Base-by-base conservation (phyloP, 1,140 invertebrate species). In the Eupeodes corollae region DNA sequence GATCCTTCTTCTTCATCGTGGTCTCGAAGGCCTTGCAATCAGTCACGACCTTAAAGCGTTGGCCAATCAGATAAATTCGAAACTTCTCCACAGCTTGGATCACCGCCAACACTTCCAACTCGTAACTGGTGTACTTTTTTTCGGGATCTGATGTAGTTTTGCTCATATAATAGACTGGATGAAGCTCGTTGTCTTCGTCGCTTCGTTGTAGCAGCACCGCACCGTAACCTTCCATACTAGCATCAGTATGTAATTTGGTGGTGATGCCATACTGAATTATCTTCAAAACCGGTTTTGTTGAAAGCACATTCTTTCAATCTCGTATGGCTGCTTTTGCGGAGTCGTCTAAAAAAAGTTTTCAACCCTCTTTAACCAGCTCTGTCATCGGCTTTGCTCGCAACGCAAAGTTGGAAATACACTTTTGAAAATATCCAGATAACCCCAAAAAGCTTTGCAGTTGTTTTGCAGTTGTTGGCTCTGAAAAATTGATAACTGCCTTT, bases 101-200 rank as follows among this genome's bases (percentile, higher is more conserved):
- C 53, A 77, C 57, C 0, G 60, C 60, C 13, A 63, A 45, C 1
- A 78, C 62, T 49, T 71, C 65, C 2, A 70, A 30, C 43, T 69
- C 61, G 49, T 65, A 70, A 14, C 58, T 66, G 10, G 53, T 53
- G 44, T 62, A 70, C 15, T 55, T 56, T 9, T 43, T 46, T 51
- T 70, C 62, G 6, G 55, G 45, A 11, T 61, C 50, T 9, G 47
- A 49, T 8, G 63, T 66, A 31, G 48, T 52, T 53, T 74, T 73
- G 62, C 56, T 68, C 62, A 56, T 60, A 48, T 56, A 57, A 51
- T 67, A 59, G 44, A 68, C 49, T 49, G 64, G 62, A 70, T 68
- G 77, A 52, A 75, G 65, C 44, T 58, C 52, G 47, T 63, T 57
- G 35, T 66, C 54, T 1, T 54, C 42, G 8, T 51, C 38, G 6